Base-by-base conservation (phyloP, 2,113 vertebrate genomes). In the Tonatia bakeri region DNA sequence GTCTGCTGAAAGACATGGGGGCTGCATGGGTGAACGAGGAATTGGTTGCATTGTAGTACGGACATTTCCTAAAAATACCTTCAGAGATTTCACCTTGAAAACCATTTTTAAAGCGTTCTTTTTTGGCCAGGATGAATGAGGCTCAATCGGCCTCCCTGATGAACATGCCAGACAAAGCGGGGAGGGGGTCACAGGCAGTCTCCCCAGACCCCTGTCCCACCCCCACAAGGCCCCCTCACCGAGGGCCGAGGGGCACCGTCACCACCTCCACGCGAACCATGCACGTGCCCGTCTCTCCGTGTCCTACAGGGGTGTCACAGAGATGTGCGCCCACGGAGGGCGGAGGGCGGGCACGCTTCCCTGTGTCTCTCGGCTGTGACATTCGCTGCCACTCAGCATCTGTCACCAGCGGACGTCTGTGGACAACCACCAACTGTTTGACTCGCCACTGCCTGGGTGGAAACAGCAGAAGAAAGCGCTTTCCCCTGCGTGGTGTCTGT, bases 401-500 rank as follows among this genome's bases (percentile, higher is more conserved):
- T 15, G 50, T 52, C 64, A 19, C 7, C 64, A n/a, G 31, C 7
- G 15, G 64, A 31, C 28, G 20, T 28, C 59, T 61, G 59, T 12
- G 56, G 56, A 10, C 56, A 3, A 13, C 10, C 22, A 5, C 22
- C 22, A 59, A 59, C 56, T 26, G 22, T 26, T 4, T 26, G 56
- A 24, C 3, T 10, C 24, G 11, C 59, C 26, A 12, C 61, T 5
- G 61, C 12, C 61, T 64, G 61, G 59, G 11, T 61, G 61, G 61
- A 26, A 13, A 33, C n/a, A 59, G 13, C 15, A 79, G 43, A 45
- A 24, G 4, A 7, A 11, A 52, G 33, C 54, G n/a, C 61, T 19
- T 10, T 20, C 14, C 13, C 40, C 33, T 16, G 1, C 3, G 13
- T 0, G 13, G 40, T 9, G n/a, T 3, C 43, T 0, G 0, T 16